Conservation (phyloP, 2,113 vertebrate species). For the Tychaedon coryphoeus region DNA sequence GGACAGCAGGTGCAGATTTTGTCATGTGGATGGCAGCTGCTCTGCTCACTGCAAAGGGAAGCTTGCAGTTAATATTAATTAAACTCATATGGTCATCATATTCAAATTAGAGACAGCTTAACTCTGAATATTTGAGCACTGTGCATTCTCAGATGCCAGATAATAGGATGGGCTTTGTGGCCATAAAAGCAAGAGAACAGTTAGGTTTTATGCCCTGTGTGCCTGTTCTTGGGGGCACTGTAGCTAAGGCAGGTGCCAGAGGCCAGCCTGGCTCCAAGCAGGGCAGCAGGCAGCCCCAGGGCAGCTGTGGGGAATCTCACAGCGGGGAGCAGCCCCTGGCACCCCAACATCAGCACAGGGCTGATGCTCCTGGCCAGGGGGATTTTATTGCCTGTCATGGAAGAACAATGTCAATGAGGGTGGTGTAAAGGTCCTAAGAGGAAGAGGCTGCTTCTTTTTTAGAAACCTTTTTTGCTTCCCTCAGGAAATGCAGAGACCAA, state of each 20-base stretch:
- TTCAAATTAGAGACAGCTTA: not conserved
- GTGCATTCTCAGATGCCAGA: not conserved
- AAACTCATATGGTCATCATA: not conserved
- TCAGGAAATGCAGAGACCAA: not conserved
- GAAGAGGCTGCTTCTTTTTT: not conserved
- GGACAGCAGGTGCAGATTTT: rapidly evolving
- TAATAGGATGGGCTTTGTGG: not conserved
- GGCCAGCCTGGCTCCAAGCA: not conserved
- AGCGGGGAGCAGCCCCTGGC: not conserved
- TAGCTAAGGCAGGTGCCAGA: not conserved
- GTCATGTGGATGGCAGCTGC: not conserved
- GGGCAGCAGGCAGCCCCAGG: rapidly evolving
- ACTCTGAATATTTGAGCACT: not conserved
- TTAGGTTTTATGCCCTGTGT: not conserved
- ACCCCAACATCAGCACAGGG: not conserved
- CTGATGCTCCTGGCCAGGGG: rapidly evolving
- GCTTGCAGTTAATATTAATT: not conserved
- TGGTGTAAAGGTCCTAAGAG: not conserved
- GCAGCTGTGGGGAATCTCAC: rapidly evolving
- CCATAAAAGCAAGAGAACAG: not conserved
- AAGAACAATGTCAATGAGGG: not conserved
- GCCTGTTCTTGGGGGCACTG: not conserved
- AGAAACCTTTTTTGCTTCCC: not conserved
- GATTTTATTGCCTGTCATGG: not conserved
- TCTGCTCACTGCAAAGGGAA: not conserved